Base-by-base conservation (phyloP, 2,113 vertebrate species). In the Sphyrna mokarran region DNA sequence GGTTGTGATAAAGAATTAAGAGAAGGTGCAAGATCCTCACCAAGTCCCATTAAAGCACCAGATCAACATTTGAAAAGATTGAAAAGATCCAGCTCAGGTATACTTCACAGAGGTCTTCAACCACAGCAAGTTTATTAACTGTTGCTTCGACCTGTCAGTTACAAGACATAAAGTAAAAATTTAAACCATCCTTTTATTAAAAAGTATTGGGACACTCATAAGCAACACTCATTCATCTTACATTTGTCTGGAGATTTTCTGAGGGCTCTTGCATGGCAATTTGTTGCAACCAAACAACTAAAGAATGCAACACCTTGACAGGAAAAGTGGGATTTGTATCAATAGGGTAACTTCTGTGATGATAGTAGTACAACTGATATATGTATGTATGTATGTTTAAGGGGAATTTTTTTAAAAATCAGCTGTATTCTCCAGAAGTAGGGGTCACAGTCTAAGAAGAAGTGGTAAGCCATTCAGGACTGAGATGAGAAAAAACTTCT, bases 71-170 rank as follows among this genome's bases (percentile, higher is more conserved):
- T 98, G 97, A 98, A 98, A 96, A 97, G 98, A 96, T 97, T 98
- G 96, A 98, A 98, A 98, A 98, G 98, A 96, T 98, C 98, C 96
- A 98, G 98, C 97, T 98, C 98, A 98, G 98, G 98, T 98, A 96
- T 98, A 98, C 37, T n/a, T 93, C 33, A 66, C 98, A 96, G 96
- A 93, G 37, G 33, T 14, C 22, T 72, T 29, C 68, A 76, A 13
- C 26, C 37, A 54, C 4, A 18, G 61, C n/a, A 66, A 29, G 48
- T 72, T 95, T 54, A 43, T 33, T 95, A 40, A 95, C 48, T 48
- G 1, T 69, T 69, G 0, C 37, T 94, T 18, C n/a, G 54, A 58
- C 11, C 7, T 48, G 10, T 0, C 40, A 95, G 37, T 4, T 69
- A 95, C 3, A 48, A 22, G 4, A 14, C 11, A 95, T 26, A 22